phyloP scores from a whole-genome alignment of 1,140 invertebrate species.

The Cardiocondyla obscurior region DNA sequence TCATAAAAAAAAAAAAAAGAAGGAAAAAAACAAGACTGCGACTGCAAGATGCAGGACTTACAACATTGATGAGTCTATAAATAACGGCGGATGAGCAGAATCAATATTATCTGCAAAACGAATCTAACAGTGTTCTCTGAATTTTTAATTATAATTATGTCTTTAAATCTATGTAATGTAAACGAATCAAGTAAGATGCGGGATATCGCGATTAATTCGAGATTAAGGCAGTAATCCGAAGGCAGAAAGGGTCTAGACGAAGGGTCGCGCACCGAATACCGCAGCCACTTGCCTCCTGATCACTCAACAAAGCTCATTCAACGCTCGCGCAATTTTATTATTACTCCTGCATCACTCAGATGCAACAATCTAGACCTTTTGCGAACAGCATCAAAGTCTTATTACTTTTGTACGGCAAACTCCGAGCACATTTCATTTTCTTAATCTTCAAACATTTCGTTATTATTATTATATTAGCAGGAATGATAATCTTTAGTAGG shows the following conservation, averaged over 20 bases:
- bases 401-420: background rate
- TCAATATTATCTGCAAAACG: background rate
- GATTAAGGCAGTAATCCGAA: background rate
- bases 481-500: too few relatives aligned
- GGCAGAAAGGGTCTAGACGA: too few relatives aligned
- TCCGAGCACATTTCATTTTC: background rate
- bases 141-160: background rate
- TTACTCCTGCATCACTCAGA: slow-evolving; percentile 46
- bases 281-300: slow-evolving; percentile 57
- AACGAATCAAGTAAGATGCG: background rate
- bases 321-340: slow-evolving; percentile 55
- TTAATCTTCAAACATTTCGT: background rate
- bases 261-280: background rate
- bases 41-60: background rate
- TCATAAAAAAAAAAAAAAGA: background rate
- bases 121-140: background rate
- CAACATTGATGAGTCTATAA: background rate
- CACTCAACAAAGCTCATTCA: slow-evolving; percentile 57
- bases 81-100: slow-evolving; percentile 4
- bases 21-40: background rate
- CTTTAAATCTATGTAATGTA: background rate
- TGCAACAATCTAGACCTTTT: background rate
- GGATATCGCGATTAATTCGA: background rate
- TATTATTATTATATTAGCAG: too few relatives aligned
- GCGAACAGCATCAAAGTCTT: background rate